phyloP scores from a whole-genome alignment of 2,797 vertebrate species.

The Lemur catta region DNA sequence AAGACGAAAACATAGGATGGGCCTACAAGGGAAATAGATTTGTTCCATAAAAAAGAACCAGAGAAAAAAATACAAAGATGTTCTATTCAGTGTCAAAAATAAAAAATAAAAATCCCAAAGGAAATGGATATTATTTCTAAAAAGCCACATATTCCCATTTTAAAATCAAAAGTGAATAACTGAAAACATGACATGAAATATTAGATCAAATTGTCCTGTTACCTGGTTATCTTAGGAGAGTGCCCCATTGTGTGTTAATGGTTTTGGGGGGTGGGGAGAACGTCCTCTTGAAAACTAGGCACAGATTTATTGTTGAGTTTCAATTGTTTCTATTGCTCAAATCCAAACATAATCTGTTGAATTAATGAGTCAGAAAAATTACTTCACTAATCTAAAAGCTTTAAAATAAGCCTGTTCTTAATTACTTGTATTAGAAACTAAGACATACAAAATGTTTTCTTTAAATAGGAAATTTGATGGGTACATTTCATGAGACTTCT shows the following conservation, averaged over 20 bases:
- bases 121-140: not conserved
- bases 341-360: constrained; percentile 59
- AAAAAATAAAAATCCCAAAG: constrained; percentile 30
- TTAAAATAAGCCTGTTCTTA: constrained; percentile 49
- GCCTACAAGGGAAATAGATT: not conserved
- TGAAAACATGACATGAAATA: not conserved
- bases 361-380: constrained; percentile 34
- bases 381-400: not conserved
- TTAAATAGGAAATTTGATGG: constrained; percentile 67
- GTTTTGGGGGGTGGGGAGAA: too few species aligned
- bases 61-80: not conserved
- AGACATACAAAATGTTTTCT: constrained; percentile 60
- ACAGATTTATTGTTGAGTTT: constrained; percentile 25
- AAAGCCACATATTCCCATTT: not conserved
- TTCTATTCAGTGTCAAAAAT: constrained; percentile 32
- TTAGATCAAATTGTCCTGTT: not conserved
- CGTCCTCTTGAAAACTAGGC: not conserved
- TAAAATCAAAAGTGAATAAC: constrained; percentile 23
- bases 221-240: not conserved
- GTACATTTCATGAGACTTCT: constrained; percentile 60
- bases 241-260: not conserved
- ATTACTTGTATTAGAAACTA: constrained; percentile 30
- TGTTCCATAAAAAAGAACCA: not conserved
- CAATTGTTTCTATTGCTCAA: constrained; percentile 60
- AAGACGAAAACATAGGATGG: not conserved